Conservation (phyloP, 2,797 vertebrate species). For the Anguilla marmorata region DNA sequence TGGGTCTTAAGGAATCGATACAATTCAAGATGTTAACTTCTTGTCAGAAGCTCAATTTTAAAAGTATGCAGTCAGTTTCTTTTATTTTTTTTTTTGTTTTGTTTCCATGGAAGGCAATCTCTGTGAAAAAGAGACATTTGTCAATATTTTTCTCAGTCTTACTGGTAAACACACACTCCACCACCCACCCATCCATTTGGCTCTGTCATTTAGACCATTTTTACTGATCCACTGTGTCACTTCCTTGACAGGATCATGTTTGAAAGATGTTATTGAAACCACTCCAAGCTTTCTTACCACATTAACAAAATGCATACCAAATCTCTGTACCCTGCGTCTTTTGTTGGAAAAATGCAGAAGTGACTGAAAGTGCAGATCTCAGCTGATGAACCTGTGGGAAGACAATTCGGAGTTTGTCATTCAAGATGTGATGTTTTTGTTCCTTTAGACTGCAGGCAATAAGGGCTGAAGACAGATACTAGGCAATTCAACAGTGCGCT, state of each 20-base stretch:
- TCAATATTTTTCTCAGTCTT: not conserved
- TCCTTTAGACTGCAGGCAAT: not conserved
- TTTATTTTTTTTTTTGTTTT: not conserved
- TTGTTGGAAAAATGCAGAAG: not conserved
- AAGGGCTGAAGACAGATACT: not conserved
- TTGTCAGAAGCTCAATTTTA: too few species aligned
- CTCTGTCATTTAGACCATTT: not conserved
- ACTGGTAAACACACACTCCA: not conserved
- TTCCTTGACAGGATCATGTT: not conserved
- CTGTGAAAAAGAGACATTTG: not conserved
- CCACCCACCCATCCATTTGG: not conserved
- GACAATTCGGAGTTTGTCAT: not conserved
- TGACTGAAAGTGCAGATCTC: not conserved
- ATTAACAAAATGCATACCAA: not conserved
- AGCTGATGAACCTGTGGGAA: not conserved
- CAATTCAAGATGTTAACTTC: not conserved
- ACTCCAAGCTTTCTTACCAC: not conserved
- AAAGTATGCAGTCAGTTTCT: too few species aligned
- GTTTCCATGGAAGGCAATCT: not conserved
- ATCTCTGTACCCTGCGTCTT: not conserved
- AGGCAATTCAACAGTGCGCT: not conserved
- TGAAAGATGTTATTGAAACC: not conserved
- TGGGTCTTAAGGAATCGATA: not conserved
- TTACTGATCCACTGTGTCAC: not conserved
- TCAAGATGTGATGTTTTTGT: not conserved